Evolutionary conservation across 1,140 invertebrate genomes (phyloP).

Genomic region (Geopemphigus sp.): DNA sequence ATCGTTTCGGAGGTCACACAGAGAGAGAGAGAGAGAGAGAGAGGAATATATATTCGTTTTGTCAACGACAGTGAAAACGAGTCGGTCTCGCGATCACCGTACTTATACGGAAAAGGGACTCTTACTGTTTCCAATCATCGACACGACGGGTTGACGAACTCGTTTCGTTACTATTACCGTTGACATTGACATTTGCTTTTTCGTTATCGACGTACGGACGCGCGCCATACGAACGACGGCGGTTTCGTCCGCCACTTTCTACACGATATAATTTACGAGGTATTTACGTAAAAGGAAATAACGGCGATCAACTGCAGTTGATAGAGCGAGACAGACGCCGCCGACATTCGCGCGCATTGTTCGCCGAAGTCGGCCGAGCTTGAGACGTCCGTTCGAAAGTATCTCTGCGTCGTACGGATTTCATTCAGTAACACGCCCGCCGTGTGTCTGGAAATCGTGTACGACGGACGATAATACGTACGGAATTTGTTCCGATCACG

Average conservation of each 20-base stretch:
- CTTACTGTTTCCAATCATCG: background rate
- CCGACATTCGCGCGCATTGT: background rate
- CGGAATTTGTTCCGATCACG: too few species aligned
- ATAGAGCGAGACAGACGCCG: background rate
- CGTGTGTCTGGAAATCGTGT: too few species aligned
- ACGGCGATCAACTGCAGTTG: background rate
- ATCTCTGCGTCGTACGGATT: too few species aligned
- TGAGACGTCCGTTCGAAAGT: too few species aligned
- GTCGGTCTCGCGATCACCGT: background rate
- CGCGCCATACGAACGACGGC: background rate
- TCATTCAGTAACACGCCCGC: too few species aligned
- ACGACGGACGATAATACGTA: too few species aligned
- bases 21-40: too few species aligned
- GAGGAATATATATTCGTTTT: background rate
- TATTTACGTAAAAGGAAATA: background rate
- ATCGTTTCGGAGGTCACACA: too few species aligned
- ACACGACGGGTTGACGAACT: background rate
- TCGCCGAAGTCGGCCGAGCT: background rate
- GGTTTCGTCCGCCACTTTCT: background rate
- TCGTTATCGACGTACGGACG: too few species aligned
- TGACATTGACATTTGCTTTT: slow-evolving; percentile 23
- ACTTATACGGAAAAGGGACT: slow-evolving; percentile 24
- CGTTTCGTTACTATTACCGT: background rate
- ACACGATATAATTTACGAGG: background rate
- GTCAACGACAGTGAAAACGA: slow-evolving; percentile 8